Evolutionary conservation across 2,113 vertebrate species (phyloP).

Genomic region (Callionymus lyra): DNA sequence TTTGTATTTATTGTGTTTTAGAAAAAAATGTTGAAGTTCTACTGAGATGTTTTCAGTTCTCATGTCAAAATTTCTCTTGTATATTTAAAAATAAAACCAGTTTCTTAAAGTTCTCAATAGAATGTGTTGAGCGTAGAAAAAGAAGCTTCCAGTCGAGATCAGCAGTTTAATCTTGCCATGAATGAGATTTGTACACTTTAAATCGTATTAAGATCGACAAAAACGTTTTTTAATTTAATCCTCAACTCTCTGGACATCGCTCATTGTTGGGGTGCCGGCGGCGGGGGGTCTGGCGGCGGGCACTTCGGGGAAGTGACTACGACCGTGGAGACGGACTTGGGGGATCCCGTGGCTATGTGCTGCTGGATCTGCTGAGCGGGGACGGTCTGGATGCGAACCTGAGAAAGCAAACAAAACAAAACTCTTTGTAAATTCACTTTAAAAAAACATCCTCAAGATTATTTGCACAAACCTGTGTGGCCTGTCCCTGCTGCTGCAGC

Average conservation of each 20-base stretch:
- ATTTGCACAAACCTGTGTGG: slow-evolving; percentile 77
- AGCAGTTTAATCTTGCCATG: no score
- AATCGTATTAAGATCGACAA: no score
- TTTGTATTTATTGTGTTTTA: background rate
- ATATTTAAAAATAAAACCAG: no score
- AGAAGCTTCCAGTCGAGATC: no score
- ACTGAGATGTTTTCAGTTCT: no score
- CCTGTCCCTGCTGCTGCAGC: slow-evolving; percentile 95
- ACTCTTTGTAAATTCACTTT: background rate
- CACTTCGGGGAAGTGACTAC: slow-evolving; percentile 89
- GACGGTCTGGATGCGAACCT: slow-evolving; percentile 94
- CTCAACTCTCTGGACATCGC: no score
- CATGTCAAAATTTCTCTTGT: no score
- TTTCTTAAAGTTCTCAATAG: no score
- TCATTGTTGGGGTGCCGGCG: slow-evolving; percentile 49
- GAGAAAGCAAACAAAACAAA: background rate
- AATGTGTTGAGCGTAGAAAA: no score
- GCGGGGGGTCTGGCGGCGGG: slow-evolving; percentile 76
- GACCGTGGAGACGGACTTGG: slow-evolving; percentile 88
- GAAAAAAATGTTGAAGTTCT: background rate
- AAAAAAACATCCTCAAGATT: no score
- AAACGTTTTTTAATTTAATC: no score
- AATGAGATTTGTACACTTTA: no score
- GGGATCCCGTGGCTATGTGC: slow-evolving; percentile 75
- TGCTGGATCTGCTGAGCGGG: slow-evolving; percentile 87